Base-by-base conservation (phyloP, 2,888 invertebrate species). In the Perizoma affinitatum region DNA sequence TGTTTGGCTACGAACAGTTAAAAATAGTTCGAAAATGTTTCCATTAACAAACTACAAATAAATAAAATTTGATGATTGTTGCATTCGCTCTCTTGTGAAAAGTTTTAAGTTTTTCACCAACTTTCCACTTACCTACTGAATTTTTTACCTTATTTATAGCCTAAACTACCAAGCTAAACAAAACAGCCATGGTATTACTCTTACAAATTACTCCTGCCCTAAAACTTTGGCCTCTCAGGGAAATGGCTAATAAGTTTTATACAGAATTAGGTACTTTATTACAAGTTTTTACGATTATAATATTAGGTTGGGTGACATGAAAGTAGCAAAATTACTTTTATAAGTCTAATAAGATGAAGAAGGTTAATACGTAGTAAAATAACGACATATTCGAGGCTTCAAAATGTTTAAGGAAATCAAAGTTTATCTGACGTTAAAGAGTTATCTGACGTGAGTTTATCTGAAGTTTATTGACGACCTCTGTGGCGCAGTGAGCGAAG, bases 251-350 rank as follows among this genome's bases (percentile, higher is more conserved):
- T 53, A 53, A 11, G 35, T 41, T 36, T 44, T 52, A 43, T 48
- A 60, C 34, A 44, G 47, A 40, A 35, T 10, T 1, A 22, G n/a
- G 22, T 38, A 53, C 48, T 36, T 59, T 54, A 59, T 59, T 46
- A 46, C n/a, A 46, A 54, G 54, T 48, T 54, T 55, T 56, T 50
- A 56, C 50, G 56, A 50, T 40, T 56, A 50, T 56, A 50, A 56
- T 50, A 56, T 50, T 47, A 54, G 11, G 44, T 9, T 1, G 34
- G 50, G 34, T 45, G 40, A 56, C 40, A 11, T 56, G 40, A n/a
- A 45, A 40, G 38, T 50, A 56, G 22, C 44, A 9, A 50, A 44
- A 54, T 54, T 48, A 40, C 48, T 48, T 54, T 47, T 48, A 42
- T 45, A 43, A 42, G 42, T 49, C 49, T 6, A 11, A 7, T 47